Percentiles rank a stretch among this genome's conserved stretches.
Evolutionary conservation across 1,140 invertebrate species (phyloP).

Genomic region (Brevipalpus yothersi): DNA sequence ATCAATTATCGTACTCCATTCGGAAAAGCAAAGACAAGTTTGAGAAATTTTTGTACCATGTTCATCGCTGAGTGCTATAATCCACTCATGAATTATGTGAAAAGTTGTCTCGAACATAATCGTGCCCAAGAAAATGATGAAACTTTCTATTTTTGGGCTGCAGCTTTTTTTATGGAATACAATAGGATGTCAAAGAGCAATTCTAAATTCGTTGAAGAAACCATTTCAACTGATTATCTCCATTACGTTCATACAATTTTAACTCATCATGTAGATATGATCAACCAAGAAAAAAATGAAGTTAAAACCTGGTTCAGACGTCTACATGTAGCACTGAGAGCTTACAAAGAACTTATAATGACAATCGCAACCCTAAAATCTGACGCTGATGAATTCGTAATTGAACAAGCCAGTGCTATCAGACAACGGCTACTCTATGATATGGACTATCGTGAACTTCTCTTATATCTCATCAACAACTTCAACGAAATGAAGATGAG

Average conservation of each 20-base stretch:
- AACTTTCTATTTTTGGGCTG: conserved; percentile 73
- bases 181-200: conserved; percentile 57
- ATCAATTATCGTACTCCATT: conserved; percentile 38
- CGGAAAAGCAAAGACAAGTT: conserved; percentile 49
- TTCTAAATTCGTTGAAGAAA: conserved; percentile 68
- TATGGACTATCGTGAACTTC: conserved; percentile 72
- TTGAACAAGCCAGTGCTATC: conserved; percentile 50
- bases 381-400: conserved; percentile 26
- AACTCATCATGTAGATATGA: conserved; percentile 51
- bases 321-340: conserved; percentile 47
- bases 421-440: conserved; percentile 83
- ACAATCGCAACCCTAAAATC: conserved; percentile 53
- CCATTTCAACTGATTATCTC: conserved; percentile 62
- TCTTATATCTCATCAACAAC: conserved; percentile 45
- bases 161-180: conserved; percentile 93
- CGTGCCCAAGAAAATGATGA: conserved; percentile 48
- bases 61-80: conserved; percentile 80
- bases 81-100: conserved; percentile 54
- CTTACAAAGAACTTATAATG: conserved; percentile 34
- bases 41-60: conserved; percentile 82
- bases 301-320: conserved; percentile 40
- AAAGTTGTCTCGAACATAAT: conserved; percentile 34
- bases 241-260: conserved; percentile 80
- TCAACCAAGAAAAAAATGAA: conserved; percentile 53
- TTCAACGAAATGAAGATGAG: conserved; percentile 69